A percentile compares a stretch with the other conserved stretches of the same genome.
phyloP scores from a whole-genome alignment of 2,113 vertebrate species.

The Gymnobelideus leadbeateri region DNA sequence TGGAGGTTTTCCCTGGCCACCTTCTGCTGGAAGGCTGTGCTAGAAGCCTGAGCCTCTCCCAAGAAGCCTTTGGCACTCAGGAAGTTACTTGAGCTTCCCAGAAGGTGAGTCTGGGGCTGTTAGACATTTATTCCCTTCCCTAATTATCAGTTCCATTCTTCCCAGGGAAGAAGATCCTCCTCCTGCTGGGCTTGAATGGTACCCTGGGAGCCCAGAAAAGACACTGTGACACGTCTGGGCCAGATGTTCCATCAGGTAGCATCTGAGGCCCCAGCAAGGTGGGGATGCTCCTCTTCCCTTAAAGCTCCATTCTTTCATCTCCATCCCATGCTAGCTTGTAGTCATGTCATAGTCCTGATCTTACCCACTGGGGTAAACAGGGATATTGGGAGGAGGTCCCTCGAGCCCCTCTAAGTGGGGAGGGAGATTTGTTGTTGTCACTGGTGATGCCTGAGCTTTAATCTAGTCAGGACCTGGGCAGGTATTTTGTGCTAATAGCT shows the following conservation, averaged over 20 bases:
- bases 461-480: neutral
- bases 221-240: fast-evolving
- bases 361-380: too few relatives aligned
- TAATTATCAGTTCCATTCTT: constrained; percentile 45
- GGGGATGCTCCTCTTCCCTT: neutral
- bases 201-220: neutral
- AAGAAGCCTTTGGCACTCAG: constrained; percentile 31
- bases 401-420: neutral
- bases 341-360: neutral
- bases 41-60: constrained; percentile 35
- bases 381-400: neutral
- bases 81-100: constrained; percentile 14
- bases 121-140: constrained; percentile 57
- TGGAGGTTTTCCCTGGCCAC: neutral
- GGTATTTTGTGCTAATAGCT: neutral
- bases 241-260: constrained; percentile 34
- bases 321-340: neutral
- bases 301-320: neutral
- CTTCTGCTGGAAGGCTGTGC: neutral
- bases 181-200: neutral
- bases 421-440: neutral
- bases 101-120: neutral
- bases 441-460: neutral
- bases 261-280: constrained; percentile 19
- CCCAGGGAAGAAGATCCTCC: constrained; percentile 7